Evolutionary conservation across 1,140 invertebrate species (phyloP).

Genomic region (Tetramorium simillimum): DNA sequence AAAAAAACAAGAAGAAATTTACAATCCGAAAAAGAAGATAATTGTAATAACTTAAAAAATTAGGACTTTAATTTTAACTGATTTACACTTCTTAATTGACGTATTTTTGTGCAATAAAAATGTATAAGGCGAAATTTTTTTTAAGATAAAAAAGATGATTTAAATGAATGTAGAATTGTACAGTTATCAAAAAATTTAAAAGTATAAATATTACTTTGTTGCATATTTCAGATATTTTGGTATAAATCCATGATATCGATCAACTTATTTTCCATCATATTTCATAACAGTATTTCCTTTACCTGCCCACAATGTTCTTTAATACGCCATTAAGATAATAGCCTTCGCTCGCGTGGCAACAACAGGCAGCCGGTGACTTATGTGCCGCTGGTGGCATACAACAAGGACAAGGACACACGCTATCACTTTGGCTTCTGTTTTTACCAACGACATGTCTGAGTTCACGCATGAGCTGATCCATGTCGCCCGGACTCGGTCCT

Average conservation of each 20-base stretch:
- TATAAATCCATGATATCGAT: not conserved
- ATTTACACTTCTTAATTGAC: not conserved
- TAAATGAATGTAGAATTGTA: not conserved
- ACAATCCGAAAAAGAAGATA: not conserved
- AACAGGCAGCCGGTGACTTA: constrained; percentile 79
- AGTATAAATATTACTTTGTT: not conserved
- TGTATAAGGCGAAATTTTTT: not conserved
- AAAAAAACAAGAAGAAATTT: not conserved
- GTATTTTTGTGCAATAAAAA: not conserved
- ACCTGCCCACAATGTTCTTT: constrained; percentile 82
- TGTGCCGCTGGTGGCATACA: constrained; percentile 78
- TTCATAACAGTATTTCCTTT: constrained; percentile 9
- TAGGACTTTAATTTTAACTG: not conserved
- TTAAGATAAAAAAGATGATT: not conserved
- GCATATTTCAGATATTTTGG: not conserved
- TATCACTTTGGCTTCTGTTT: constrained; percentile 84
- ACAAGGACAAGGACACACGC: constrained; percentile 84
- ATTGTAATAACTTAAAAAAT: not conserved
- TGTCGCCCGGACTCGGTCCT: constrained; percentile 86
- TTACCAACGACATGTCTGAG: constrained; percentile 89
- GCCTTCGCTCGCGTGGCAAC: constrained; percentile 81
- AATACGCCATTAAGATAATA: constrained; percentile 84
- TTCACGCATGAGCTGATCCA: constrained; percentile 91
- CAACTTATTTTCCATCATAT: not conserved
- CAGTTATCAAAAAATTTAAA: not conserved